Percentiles rank a stretch among this genome's conserved stretches.
Evolutionary conservation across 2,797 vertebrate species (phyloP).

Genomic region (Anomalospiza imberbis): DNA sequence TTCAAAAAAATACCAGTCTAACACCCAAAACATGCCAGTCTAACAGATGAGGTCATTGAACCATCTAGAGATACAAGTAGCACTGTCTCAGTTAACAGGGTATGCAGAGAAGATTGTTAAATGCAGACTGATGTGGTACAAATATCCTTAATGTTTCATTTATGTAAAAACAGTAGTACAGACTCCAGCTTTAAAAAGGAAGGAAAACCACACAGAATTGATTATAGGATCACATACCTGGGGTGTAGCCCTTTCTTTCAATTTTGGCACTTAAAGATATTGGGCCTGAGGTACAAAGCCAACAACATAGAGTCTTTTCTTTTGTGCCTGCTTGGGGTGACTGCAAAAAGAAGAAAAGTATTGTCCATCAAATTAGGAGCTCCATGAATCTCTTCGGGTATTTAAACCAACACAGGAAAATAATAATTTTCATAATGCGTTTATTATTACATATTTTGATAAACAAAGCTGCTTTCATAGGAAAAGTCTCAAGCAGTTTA

Average conservation of each 20-base stretch:
- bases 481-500: not conserved
- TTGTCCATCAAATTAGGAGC: not conserved
- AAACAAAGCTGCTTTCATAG: not conserved
- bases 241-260: conserved; percentile 94
- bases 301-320: conserved; percentile 97
- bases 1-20: not conserved
- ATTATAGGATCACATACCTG: conserved; percentile 77
- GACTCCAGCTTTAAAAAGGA: not conserved
- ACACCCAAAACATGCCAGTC: not conserved
- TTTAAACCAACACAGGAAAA: not conserved
- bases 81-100: not conserved
- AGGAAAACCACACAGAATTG: not conserved
- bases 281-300: conserved; percentile 96
- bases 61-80: not conserved
- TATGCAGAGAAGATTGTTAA: not conserved
- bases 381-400: not conserved
- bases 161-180: not conserved
- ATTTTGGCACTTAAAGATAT: conserved; percentile 98
- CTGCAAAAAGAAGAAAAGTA: conserved; percentile 13
- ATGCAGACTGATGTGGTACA: not conserved
- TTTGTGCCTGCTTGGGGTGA: conserved; percentile 87
- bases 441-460: not conserved
- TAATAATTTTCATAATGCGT: not conserved
- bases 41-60: not conserved
- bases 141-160: not conserved